Percentiles rank a stretch among this genome's conserved stretches.
phyloP scores from a whole-genome alignment of 2,888 invertebrate species.

The Volucella inanis region DNA sequence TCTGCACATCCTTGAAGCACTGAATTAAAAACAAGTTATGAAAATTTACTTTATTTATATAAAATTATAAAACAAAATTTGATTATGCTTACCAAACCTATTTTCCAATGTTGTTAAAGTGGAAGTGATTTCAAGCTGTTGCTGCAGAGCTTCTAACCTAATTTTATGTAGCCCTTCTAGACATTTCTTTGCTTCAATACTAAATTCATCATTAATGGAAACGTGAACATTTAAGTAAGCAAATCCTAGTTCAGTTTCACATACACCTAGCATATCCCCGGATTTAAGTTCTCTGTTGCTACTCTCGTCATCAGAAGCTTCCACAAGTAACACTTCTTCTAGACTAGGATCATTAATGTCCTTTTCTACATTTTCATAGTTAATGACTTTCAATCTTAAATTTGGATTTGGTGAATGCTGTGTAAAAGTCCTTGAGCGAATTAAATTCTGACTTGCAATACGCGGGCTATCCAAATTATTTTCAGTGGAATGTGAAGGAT shows the following conservation, averaged over 20 bases:
- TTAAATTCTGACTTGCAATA: conserved; percentile 82
- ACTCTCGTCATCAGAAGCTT: conserved; percentile 71
- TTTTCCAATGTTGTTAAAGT: conserved; percentile 81
- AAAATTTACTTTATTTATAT: neutral
- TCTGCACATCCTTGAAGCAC: conserved; percentile 79
- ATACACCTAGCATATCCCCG: conserved; percentile 44
- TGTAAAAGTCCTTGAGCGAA: conserved; percentile 87
- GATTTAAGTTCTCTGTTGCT: conserved; percentile 58
- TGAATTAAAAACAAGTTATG: conserved; percentile 54
- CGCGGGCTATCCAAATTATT: conserved; percentile 57
- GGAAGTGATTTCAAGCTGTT: conserved; percentile 86
- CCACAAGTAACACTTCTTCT: conserved; percentile 89
- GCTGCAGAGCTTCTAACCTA: conserved; percentile 86
- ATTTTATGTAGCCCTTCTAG: conserved; percentile 86
- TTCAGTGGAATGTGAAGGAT: conserved; percentile 24
- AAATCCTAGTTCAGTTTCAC: conserved; percentile 78
- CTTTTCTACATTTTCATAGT: conserved; percentile 84
- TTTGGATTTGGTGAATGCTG: conserved; percentile 86
- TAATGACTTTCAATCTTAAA: conserved; percentile 83
- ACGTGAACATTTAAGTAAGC: conserved; percentile 79
- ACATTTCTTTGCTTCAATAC: conserved; percentile 87
- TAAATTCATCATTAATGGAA: conserved; percentile 85
- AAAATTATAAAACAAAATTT: neutral
- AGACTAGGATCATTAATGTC: conserved; percentile 85
- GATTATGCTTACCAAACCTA: conserved; percentile 80